Conservation (phyloP, 2,113 vertebrate genomes). For the Zeus faber region DNA sequence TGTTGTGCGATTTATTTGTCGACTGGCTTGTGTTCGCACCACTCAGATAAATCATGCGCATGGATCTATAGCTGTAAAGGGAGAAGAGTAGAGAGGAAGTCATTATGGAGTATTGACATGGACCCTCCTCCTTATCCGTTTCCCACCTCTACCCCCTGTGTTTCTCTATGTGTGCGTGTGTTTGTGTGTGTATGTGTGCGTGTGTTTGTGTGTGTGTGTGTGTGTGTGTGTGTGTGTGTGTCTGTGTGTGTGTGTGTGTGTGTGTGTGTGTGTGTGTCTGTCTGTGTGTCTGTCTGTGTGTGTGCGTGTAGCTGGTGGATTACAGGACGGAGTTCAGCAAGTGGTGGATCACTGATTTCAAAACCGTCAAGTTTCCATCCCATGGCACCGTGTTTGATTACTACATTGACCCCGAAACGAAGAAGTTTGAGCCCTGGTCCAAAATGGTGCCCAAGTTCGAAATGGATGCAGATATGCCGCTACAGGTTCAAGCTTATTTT, state of each 20-base stretch:
- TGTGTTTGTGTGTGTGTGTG: conserved; percentile 3
- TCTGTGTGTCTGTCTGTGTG: conserved; percentile 44
- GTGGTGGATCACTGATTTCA: conserved; percentile 95
- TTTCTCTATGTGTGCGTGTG: background rate
- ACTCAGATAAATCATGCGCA: conserved; percentile 31
- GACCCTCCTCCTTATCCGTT: conserved; percentile 1
- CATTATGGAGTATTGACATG: conserved; percentile 46
- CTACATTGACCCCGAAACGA: conserved; percentile 88
- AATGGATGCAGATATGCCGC: conserved; percentile 84
- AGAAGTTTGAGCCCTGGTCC: conserved; percentile 94
- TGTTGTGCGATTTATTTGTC: conserved; percentile 24
- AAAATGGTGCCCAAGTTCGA: conserved; percentile 88
- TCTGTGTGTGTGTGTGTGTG: background rate
- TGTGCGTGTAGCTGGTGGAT: conserved; percentile 82
- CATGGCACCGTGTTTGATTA: conserved; percentile 95
- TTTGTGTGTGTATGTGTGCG: background rate
- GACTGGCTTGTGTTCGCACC: conserved; percentile 36
- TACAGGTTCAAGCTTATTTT: too few relatives aligned
- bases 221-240: conserved; percentile 7
- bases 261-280: conserved; percentile 14
- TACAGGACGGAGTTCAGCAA: conserved; percentile 94
- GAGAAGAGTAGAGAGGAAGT: conserved; percentile 30
- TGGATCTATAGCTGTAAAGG: conserved; percentile 37
- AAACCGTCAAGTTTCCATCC: conserved; percentile 93
- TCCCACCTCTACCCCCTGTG: background rate